These are phyloP conservation scores for Chloropsis hardwickii DNA, from an alignment of 2,113 vertebrate species.

Conservation along the genomic window DNA sequence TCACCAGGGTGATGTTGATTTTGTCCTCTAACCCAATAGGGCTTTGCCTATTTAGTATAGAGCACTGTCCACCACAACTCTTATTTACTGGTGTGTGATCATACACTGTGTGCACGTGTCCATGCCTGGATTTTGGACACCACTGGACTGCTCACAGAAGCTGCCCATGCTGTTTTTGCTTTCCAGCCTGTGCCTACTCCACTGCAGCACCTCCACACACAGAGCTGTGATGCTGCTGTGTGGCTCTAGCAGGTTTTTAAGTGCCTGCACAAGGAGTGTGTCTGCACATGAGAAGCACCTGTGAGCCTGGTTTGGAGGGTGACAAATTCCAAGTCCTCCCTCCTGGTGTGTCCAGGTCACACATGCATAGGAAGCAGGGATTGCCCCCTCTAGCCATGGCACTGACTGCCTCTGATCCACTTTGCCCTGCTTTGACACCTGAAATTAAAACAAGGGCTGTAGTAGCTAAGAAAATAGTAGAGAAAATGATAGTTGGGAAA, in stretches of 20 bases:
- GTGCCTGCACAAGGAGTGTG: too few species aligned
- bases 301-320: neutral
- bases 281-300: neutral
- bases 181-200: neutral
- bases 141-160: neutral
- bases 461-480: neutral
- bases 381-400: rapidly evolving
- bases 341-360: neutral
- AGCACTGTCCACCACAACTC: neutral
- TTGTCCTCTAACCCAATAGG: neutral
- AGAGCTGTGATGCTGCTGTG: neutral
- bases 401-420: neutral
- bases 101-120: rapidly evolving
- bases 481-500: neutral
- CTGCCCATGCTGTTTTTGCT: rapidly evolving
- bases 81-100: neutral
- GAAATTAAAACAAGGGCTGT: neutral
- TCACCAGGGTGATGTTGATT: neutral
- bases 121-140: rapidly evolving
- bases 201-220: neutral
- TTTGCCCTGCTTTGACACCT: neutral
- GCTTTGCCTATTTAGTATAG: neutral
- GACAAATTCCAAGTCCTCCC: neutral
- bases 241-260: neutral
- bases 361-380: neutral